Percentiles rank a stretch among this genome's conserved stretches.
Evolutionary conservation across 2,113 vertebrate species (phyloP).

Genomic region (Prionailurus bengalensis): DNA sequence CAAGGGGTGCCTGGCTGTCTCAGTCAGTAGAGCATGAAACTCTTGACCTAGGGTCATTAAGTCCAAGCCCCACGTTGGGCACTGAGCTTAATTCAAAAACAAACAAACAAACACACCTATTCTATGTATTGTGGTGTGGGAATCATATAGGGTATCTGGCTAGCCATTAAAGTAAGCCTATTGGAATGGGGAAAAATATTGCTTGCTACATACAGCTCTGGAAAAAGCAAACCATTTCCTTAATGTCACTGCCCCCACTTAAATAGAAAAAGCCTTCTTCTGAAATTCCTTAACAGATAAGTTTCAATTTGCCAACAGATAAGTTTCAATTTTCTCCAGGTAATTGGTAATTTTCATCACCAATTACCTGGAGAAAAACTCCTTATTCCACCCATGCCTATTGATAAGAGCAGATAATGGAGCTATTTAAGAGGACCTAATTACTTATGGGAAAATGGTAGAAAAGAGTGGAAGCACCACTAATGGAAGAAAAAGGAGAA

Average conservation of each 20-base stretch:
- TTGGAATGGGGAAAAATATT: neutral
- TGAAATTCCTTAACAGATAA: neutral
- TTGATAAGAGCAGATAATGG: neutral
- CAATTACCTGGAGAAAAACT: neutral
- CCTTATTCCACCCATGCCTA: neutral
- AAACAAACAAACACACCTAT: neutral
- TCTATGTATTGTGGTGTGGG: neutral
- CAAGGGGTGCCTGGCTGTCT: neutral
- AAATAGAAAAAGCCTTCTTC: neutral
- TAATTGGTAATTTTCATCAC: neutral
- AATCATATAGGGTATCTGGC: neutral
- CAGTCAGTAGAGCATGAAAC: neutral
- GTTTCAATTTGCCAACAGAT: neutral
- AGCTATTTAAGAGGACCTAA: neutral
- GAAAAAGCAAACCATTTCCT: neutral
- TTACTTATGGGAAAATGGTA: neutral
- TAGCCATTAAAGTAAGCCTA: neutral
- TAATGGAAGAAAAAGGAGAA: neutral
- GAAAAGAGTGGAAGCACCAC: neutral
- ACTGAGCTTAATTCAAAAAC: neutral
- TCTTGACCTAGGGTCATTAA: neutral
- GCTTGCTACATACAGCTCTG: neutral
- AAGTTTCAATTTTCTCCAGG: no score
- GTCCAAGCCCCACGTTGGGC: neutral
- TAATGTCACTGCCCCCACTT: neutral